Conservation (phyloP, 2,888 invertebrate species). For the Vanessa cardui region DNA sequence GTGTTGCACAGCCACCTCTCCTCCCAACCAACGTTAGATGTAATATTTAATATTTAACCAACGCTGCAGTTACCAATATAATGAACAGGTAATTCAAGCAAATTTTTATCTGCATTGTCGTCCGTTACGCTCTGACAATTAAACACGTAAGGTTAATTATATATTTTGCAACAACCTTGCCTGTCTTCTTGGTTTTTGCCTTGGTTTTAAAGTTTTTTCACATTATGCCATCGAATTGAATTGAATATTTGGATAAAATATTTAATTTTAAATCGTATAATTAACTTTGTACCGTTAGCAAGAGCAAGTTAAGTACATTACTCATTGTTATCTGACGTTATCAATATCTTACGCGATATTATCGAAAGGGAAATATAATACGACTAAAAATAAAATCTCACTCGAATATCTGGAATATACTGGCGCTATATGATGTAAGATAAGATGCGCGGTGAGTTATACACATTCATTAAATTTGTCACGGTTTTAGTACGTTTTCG, state of each 20-base stretch:
- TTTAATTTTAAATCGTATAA: background rate
- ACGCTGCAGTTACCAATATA: no score
- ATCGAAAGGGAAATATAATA: constrained; percentile 25
- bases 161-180: background rate
- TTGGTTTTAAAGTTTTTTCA: no score
- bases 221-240: no score
- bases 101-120: constrained; percentile 40
- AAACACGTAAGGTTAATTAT: constrained; percentile 27
- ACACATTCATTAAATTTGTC: no score
- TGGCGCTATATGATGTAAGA: background rate
- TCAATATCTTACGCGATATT: constrained; percentile 15
- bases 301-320: background rate
- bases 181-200: background rate
- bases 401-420: background rate
- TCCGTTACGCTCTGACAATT: constrained; percentile 46
- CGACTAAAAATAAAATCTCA: constrained; percentile 7
- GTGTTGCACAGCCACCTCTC: no score
- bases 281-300: constrained; percentile 24
- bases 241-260: no score
- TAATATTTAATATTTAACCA: no score
- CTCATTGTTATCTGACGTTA: constrained; percentile 7
- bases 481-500: no score
- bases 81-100: background rate
- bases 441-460: background rate
- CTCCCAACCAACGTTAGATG: no score